Percentiles rank a stretch among this genome's conserved stretches.
Evolutionary conservation across 2,113 vertebrate genomes (phyloP).

Genomic region (Murina feae): DNA sequence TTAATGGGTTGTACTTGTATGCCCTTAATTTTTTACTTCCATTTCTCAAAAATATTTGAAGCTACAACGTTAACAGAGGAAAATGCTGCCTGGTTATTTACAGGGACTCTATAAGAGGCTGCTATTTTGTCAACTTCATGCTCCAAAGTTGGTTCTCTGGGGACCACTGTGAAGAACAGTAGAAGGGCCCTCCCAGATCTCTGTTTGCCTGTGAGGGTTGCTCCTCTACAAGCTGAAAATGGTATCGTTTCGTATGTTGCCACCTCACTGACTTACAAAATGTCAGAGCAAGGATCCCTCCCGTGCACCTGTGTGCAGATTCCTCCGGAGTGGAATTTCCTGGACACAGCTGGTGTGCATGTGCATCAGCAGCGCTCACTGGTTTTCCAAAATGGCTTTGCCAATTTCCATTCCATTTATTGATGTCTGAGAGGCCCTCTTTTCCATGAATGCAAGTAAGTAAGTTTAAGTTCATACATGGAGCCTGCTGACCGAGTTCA

Average conservation of each 20-base stretch:
- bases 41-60: not conserved
- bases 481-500: not conserved
- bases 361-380: not conserved
- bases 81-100: not conserved
- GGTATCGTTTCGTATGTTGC: no score
- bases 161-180: not conserved
- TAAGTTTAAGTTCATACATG: no score
- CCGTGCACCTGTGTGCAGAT: not conserved
- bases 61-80: not conserved
- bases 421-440: not conserved
- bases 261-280: not conserved
- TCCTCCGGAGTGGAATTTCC: not conserved
- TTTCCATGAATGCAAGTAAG: not conserved
- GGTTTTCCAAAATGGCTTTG: not conserved
- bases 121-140: not conserved
- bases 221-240: not conserved
- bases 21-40: not conserved
- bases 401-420: not conserved
- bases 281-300: not conserved
- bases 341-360: not conserved
- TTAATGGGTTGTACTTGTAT: not conserved
- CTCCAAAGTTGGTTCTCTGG: not conserved
- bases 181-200: not conserved
- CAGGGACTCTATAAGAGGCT: not conserved
- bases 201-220: not conserved